Conservation (phyloP, 2,888 invertebrate species). For the Ochropleura leucogaster region DNA sequence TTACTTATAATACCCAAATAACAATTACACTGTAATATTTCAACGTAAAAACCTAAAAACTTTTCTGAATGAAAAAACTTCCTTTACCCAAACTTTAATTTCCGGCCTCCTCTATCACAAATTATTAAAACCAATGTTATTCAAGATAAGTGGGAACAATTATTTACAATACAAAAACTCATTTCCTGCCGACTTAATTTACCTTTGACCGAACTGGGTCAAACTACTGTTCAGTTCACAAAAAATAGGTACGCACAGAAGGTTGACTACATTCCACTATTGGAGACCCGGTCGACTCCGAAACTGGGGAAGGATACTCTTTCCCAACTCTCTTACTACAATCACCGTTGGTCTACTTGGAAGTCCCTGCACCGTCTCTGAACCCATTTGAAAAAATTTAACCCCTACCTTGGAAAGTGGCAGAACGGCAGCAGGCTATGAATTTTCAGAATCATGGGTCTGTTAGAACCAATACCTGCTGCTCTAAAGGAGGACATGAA, state of each 20-base stretch:
- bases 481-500: too few relatives aligned
- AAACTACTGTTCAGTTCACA: conserved; percentile 19
- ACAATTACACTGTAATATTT: neutral
- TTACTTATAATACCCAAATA: neutral
- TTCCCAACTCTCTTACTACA: neutral
- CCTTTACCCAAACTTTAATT: conserved; percentile 39
- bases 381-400: neutral
- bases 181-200: conserved; percentile 59
- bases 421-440: neutral
- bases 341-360: neutral
- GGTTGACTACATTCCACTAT: neutral
- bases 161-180: conserved; percentile 53
- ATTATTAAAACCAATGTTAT: conserved; percentile 38
- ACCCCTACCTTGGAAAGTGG: neutral
- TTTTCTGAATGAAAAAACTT: conserved; percentile 13
- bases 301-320: neutral
- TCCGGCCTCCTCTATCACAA: conserved; percentile 30
- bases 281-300: neutral
- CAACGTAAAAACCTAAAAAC: neutral
- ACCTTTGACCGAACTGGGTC: conserved; percentile 53
- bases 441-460: neutral
- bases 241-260: conserved; percentile 8
- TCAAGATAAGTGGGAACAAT: conserved; percentile 51
- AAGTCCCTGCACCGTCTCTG: neutral
- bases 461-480: too few relatives aligned